These are phyloP conservation scores for Psittacara wagleri DNA, from an alignment of 2,113 vertebrate species.

Conservation along the genomic window DNA sequence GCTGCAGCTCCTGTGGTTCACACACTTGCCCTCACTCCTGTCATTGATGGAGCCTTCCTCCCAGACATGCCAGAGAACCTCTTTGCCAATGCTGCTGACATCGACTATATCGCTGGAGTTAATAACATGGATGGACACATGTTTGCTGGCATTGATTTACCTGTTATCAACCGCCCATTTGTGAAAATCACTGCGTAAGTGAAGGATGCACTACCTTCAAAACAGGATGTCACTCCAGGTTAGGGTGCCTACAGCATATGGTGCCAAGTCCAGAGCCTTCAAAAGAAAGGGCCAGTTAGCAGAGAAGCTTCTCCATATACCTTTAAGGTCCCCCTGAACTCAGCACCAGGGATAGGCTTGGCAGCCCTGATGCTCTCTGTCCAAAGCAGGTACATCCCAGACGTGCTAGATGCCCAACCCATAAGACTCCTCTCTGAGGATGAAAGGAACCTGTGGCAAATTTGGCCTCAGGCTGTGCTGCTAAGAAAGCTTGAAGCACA, in stretches of 20 bases:
- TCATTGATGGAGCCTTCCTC: slow-evolving; percentile 90
- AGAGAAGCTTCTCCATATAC: not conserved
- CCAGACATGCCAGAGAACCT: slow-evolving; percentile 80
- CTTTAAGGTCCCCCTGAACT: not conserved
- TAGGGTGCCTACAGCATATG: not conserved
- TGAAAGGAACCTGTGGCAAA: not conserved
- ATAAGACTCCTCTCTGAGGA: rapidly evolving
- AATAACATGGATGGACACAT: slow-evolving; percentile 92
- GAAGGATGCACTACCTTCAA: not conserved
- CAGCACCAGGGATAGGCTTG: not conserved
- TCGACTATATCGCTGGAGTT: slow-evolving; percentile 85
- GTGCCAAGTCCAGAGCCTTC: not conserved
- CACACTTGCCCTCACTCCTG: slow-evolving; percentile 79
- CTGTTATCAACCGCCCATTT: slow-evolving; percentile 74
- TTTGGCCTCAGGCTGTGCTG: not conserved
- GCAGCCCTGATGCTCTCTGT: not conserved
- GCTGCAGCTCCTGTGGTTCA: slow-evolving; percentile 76
- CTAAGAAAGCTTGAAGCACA: not conserved
- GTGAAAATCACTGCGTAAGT: slow-evolving; percentile 74
- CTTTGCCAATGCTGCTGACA: slow-evolving; percentile 81
- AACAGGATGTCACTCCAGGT: not conserved
- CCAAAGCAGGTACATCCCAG: not conserved
- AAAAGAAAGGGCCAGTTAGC: not conserved
- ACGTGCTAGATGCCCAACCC: rapidly evolving
- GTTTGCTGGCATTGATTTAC: slow-evolving; percentile 80